Base-by-base conservation (phyloP, 2,888 invertebrate species). In the Limenitis arthemis region DNA sequence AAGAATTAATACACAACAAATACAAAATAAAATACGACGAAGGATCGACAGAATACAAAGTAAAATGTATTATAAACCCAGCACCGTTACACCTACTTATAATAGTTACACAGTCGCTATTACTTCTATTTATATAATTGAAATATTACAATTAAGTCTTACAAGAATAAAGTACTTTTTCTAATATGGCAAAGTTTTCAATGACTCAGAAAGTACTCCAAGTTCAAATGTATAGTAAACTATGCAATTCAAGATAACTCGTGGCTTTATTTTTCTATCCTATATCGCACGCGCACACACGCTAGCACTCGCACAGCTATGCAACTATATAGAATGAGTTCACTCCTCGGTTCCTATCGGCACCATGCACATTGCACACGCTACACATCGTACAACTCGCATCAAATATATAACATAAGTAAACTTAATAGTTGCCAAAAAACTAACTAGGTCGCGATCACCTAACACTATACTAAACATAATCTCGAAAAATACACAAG, bases 121-220 rank as follows among this genome's bases (percentile, higher is more conserved):
- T 68, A 75, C 67, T 71, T 68, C 73, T 76, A 76, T 74, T 60
- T 61, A 68, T 56, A 75, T 73, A 73, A 75, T 67, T 73, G 77
- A 80, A 75, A 73, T 20, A 75, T 79, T 77, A 82, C 68, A 77
- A 72, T 77, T 70, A 72, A 82, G 76, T 77, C 83, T 84, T 82
- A 83, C 64, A 75, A 82, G 79, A 79, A 77, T 79, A 78, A 75
- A 83, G 80, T 83, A 83, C 75, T 70, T 79, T 84, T 75, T 82
- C 84, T 86, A 86, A 86, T 86, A 86, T 86, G 86, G 86, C 86
- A 85, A 84, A 85, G 85, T 85, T 86, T 85, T 85, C 86, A 83
- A 83, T 85, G 84, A 60, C 60, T 59, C 56, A 53, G 49, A 47
- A 42, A 46, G 40, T 55, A 53, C 40, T 53, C 49, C 31, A 47